A percentile compares a stretch with the other conserved stretches of the same genome.
Conservation (phyloP, 1,140 invertebrate species). For the Rhyzopertha dominica region DNA sequence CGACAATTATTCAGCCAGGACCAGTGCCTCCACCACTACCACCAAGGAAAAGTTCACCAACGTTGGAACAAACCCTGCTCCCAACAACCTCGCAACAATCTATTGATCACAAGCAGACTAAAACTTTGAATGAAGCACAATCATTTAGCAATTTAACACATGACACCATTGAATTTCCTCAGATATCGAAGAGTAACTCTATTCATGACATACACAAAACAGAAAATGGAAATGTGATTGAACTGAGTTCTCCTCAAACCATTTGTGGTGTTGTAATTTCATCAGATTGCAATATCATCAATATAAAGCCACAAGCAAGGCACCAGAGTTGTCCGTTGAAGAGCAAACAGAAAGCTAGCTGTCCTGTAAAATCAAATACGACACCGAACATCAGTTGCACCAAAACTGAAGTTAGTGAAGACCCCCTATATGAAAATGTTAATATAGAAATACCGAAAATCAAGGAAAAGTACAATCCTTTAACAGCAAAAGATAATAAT, state of each 20-base stretch:
- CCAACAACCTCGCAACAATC: slow-evolving; percentile 25
- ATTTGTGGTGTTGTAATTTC: slow-evolving; percentile 62
- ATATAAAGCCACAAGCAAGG: slow-evolving; percentile 32
- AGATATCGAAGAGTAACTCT: slow-evolving; percentile 39
- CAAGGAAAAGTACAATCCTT: slow-evolving; percentile 32
- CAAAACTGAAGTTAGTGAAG: slow-evolving; percentile 5
- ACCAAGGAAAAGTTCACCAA: slow-evolving; percentile 40
- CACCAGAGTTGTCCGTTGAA: slow-evolving; percentile 39
- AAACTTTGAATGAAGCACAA: slow-evolving; percentile 33
- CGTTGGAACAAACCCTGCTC: slow-evolving; percentile 32
- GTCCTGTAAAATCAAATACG: slow-evolving; percentile 41
- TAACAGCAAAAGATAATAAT: slow-evolving; percentile 38
- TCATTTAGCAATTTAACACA: slow-evolving; percentile 36
- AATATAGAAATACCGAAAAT: slow-evolving; percentile 29
- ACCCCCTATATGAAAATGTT: slow-evolving; percentile 33
- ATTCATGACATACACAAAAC: slow-evolving; percentile 37
- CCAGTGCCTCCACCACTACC: slow-evolving; percentile 38
- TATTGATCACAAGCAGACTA: slow-evolving; percentile 5
- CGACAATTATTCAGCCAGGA: slow-evolving; percentile 28
- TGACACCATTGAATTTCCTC: slow-evolving; percentile 30
- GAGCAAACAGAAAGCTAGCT: slow-evolving; percentile 22
- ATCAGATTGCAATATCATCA: slow-evolving; percentile 46
- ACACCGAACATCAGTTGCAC: slow-evolving; percentile 36
- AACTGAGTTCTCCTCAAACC: slow-evolving; percentile 56
- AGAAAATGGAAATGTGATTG: slow-evolving; percentile 22